Percentiles rank a stretch among this genome's conserved stretches.
Conservation (phyloP, 1,140 invertebrate genomes). For the Drosophila virilis region DNA sequence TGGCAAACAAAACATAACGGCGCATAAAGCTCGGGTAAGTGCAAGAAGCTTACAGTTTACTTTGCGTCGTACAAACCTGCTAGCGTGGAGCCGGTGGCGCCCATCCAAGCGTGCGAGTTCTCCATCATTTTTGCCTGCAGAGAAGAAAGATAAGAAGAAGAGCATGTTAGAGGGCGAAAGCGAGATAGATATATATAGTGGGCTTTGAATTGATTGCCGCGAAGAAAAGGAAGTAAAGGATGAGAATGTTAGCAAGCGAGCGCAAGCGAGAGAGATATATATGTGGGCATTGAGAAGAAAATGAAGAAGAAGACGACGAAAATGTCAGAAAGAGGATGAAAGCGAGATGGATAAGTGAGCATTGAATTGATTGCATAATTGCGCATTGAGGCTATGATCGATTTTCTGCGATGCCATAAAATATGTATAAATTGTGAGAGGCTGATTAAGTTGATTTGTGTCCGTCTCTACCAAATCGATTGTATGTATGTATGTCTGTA, state of each 20-base stretch:
- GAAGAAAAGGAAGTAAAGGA: slow-evolving; percentile 1
- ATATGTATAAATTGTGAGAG: no score
- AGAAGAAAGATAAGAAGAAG: slow-evolving; percentile 3
- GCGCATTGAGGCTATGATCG: slow-evolving; percentile 60
- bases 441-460: no score
- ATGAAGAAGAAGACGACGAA: slow-evolving; percentile 1
- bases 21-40: slow-evolving; percentile 12
- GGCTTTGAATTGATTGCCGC: slow-evolving; percentile 84
- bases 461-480: no score
- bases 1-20: slow-evolving; percentile 63
- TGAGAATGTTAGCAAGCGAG: neutral
- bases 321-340: neutral
- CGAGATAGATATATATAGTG: slow-evolving; percentile 5
- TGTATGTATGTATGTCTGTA: no score
- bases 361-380: slow-evolving; percentile 65
- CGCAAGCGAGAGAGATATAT: neutral
- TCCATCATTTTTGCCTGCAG: slow-evolving; percentile 94
- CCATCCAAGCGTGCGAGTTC: slow-evolving; percentile 94
- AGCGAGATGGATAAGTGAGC: slow-evolving; percentile 18
- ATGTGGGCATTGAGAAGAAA: neutral
- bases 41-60: slow-evolving; percentile 21
- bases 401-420: slow-evolving; percentile 2
- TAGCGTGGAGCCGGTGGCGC: slow-evolving; percentile 92
- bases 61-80: slow-evolving; percentile 89
- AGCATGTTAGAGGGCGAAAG: slow-evolving; percentile 1